Evolutionary conservation across 92 coral and sea anemone genomes (phyloP).

Genomic region (Phenganax marumi): DNA sequence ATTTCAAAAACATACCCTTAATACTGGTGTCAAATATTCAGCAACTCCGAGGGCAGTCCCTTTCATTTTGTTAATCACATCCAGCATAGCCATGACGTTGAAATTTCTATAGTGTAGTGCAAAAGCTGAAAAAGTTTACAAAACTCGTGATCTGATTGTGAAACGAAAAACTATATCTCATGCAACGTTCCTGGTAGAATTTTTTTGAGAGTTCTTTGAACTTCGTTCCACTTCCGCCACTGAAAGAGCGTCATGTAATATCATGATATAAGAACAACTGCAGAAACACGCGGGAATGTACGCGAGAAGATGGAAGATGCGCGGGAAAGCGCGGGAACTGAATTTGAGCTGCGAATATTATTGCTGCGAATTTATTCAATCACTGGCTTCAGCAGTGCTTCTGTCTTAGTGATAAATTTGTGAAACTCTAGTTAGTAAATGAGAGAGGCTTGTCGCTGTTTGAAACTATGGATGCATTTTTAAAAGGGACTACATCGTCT

Average conservation of each 20-base stretch:
- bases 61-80: slow-evolving; percentile 90
- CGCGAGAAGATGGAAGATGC: neutral
- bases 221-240: neutral
- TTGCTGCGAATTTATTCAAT: too few species aligned
- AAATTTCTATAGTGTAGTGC: neutral
- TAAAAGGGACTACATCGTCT: slow-evolving; percentile 74
- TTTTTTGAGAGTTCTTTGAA: too few species aligned
- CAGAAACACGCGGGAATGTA: neutral
- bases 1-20: slow-evolving; percentile 61
- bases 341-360: neutral
- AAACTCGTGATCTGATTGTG: neutral
- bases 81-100: slow-evolving; percentile 93
- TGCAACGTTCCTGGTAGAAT: too few species aligned
- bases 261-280: neutral
- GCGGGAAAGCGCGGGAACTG: slow-evolving; percentile 40
- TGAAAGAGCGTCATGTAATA: slow-evolving; percentile 16
- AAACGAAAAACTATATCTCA: neutral
- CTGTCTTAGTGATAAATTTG: too few species aligned
- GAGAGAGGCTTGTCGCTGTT: neutral
- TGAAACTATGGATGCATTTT: slow-evolving; percentile 75
- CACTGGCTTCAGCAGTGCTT: too few species aligned
- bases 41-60: slow-evolving; percentile 99
- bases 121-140: neutral
- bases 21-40: slow-evolving; percentile 88
- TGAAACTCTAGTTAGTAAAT: too few species aligned